These are phyloP conservation scores for Echeneis naucrates DNA, from an alignment of 2,797 vertebrate species.

Conservation along the genomic window DNA sequence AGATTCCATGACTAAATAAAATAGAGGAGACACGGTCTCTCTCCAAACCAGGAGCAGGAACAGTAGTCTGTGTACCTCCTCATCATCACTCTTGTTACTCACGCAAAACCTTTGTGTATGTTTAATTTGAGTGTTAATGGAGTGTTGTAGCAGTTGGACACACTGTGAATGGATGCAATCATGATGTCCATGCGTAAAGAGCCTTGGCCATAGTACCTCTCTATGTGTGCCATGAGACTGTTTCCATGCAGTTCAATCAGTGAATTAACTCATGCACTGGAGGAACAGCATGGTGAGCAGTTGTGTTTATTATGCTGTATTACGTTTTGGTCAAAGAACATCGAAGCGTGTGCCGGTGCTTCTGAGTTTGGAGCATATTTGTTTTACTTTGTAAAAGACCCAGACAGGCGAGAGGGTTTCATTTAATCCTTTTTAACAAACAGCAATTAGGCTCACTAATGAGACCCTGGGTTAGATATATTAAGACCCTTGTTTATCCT, in stretches of 20 bases:
- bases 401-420: slow-evolving; percentile 54
- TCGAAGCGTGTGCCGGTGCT: slow-evolving; percentile 78
- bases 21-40: slow-evolving; percentile 49
- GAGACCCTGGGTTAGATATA: slow-evolving; percentile 66
- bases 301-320: slow-evolving; percentile 82
- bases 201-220: slow-evolving; percentile 28
- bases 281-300: slow-evolving; percentile 53
- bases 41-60: slow-evolving; percentile 49
- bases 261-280: slow-evolving; percentile 43
- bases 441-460: slow-evolving; percentile 79
- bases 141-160: slow-evolving; percentile 66
- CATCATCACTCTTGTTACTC: slow-evolving; percentile 64
- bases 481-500: slow-evolving; percentile 68
- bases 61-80: slow-evolving; percentile 48
- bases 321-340: slow-evolving; percentile 66
- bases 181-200: slow-evolving; percentile 61
- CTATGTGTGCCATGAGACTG: slow-evolving; percentile 55
- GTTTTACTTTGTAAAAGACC: slow-evolving; percentile 80
- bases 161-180: slow-evolving; percentile 72
- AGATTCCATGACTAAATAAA: slow-evolving; percentile 29
- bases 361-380: slow-evolving; percentile 69
- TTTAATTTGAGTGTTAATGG: slow-evolving; percentile 75
- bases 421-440: slow-evolving; percentile 72
- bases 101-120: slow-evolving; percentile 52
- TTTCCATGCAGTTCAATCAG: slow-evolving; percentile 77